Conservation (phyloP, 2,888 invertebrate genomes). For the Caenorhabditis sp. region DNA sequence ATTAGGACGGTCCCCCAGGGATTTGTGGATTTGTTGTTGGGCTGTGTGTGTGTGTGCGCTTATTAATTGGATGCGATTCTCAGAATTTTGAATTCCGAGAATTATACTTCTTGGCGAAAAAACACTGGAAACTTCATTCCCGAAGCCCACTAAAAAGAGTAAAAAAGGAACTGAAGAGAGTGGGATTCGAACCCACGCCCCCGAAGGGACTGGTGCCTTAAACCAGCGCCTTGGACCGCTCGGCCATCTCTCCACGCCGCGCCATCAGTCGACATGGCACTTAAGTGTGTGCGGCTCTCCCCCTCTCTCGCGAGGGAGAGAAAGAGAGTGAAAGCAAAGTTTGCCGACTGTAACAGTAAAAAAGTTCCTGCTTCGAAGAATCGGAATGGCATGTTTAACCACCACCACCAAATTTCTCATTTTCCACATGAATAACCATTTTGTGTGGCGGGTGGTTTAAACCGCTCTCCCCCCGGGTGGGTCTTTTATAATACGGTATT, state of each 20-base stretch:
- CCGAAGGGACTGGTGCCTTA: conserved; percentile 91
- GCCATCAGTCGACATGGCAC: no score
- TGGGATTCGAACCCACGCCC: conserved; percentile 93
- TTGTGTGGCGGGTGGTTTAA: conserved; percentile 8
- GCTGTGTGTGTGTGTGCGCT: not conserved
- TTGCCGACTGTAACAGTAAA: not conserved
- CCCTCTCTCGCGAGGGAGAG: no score
- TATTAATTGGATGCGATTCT: conserved; percentile 1
- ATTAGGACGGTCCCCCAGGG: not conserved
- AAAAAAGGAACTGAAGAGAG: conserved; percentile 82
- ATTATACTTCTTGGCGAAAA: no score
- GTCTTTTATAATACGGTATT: conserved; percentile 23
- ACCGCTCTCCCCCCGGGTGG: conserved; percentile 6
- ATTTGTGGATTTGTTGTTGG: conserved; percentile 3
- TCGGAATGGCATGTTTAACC: not conserved
- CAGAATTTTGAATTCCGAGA: no score
- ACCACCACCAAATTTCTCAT: conserved; percentile 3
- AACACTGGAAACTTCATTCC: no score
- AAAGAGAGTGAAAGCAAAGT: no score
- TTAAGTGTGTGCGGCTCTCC: no score
- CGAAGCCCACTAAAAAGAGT: no score
- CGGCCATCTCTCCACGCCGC: conserved; percentile 86
- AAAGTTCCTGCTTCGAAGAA: not conserved
- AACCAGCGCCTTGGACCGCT: conserved; percentile 93
- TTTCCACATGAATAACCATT: conserved; percentile 29